These are phyloP conservation scores for Noctua janthe DNA, from an alignment of 2,888 invertebrate genomes.

Conservation along the genomic window DNA sequence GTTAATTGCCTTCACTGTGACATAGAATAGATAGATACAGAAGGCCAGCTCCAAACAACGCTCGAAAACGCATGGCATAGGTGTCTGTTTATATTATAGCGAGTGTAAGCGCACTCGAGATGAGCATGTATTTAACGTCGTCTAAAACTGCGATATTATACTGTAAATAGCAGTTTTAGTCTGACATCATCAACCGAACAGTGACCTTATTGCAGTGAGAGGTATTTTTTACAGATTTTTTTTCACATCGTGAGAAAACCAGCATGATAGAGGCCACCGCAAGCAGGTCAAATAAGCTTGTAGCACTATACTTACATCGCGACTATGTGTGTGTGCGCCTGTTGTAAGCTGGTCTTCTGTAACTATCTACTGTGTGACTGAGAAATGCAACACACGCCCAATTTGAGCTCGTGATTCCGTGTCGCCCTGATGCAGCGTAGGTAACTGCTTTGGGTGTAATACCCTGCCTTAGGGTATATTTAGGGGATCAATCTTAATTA, in stretches of 20 bases:
- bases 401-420: conserved; percentile 54
- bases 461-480: conserved; percentile 19
- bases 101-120: neutral
- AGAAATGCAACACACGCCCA: conserved; percentile 59
- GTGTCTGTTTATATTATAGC: neutral
- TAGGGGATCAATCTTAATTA: conserved; percentile 27
- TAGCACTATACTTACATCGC: neutral
- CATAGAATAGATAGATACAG: conserved; percentile 7
- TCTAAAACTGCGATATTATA: neutral
- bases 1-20: conserved; percentile 62
- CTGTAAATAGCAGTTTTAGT: too few relatives aligned
- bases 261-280: too few relatives aligned
- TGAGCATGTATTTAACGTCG: neutral
- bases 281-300: neutral
- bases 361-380: neutral
- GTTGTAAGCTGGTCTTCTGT: neutral
- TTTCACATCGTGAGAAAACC: too few relatives aligned
- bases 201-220: neutral
- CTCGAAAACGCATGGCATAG: neutral
- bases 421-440: conserved; percentile 36
- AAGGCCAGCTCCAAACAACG: neutral
- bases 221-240: neutral
- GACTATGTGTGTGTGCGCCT: neutral
- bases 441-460: conserved; percentile 24
- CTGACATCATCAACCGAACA: neutral